Evolutionary conservation across 2,113 vertebrate genomes (phyloP).

Genomic region (Nyctibius bracteatus): DNA sequence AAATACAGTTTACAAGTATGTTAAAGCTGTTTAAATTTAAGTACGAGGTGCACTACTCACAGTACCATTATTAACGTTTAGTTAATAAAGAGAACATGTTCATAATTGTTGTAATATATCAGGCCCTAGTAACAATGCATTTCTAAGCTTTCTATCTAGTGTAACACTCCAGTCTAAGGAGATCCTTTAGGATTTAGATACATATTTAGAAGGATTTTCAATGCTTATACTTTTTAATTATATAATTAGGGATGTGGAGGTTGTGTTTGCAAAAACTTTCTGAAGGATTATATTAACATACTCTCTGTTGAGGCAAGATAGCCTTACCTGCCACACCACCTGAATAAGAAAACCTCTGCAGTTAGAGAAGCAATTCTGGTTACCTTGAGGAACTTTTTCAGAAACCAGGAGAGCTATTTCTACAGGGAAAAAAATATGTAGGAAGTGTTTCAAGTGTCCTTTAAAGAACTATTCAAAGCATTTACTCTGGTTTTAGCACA

Average conservation of each 20-base stretch:
- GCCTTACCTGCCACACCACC: neutral
- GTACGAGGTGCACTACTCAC: neutral
- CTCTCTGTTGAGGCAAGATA: neutral
- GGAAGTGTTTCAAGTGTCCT: neutral
- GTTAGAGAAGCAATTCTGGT: neutral
- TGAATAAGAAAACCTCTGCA: neutral
- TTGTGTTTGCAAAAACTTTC: slow-evolving; percentile 10
- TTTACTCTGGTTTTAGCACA: neutral
- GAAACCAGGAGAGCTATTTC: neutral
- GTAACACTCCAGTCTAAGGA: neutral
- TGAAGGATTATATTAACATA: neutral
- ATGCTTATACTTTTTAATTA: slow-evolving; percentile 1
- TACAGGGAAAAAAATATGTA: neutral
- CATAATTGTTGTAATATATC: neutral
- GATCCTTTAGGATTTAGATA: neutral
- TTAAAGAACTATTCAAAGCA: neutral
- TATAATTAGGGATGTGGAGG: neutral
- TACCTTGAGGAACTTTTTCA: neutral
- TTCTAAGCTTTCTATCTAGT: neutral
- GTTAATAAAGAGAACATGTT: neutral
- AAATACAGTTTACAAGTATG: neutral
- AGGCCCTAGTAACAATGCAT: neutral
- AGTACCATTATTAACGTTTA: neutral
- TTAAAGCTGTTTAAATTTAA: neutral
- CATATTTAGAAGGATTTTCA: neutral